A percentile compares a stretch with the other conserved stretches of the same genome.
These are phyloP conservation scores for Hemichromis elongatus DNA, from an alignment of 2,113 vertebrate genomes.

Conservation along the genomic window DNA sequence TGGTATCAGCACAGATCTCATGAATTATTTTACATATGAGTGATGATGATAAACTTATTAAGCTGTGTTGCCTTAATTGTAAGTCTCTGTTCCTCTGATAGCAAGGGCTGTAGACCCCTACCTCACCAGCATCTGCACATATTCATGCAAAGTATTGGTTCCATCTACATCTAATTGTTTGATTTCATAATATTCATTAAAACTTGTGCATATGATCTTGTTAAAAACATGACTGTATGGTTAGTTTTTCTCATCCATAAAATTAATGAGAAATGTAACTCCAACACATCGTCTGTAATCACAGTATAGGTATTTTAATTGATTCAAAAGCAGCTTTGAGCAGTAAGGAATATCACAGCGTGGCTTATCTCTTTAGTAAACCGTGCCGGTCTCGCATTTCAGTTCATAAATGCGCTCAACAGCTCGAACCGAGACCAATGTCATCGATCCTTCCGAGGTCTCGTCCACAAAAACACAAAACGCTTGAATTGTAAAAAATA, in stretches of 20 bases:
- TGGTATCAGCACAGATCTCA: not conserved
- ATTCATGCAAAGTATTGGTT: not conserved
- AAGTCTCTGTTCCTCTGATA: not conserved
- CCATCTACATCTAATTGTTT: not conserved
- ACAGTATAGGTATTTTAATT: not conserved
- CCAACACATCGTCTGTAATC: not conserved
- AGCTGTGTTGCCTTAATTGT: not conserved
- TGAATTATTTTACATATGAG: fast-evolving
- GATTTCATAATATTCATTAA: not conserved
- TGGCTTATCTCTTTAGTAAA: constrained; percentile 64
- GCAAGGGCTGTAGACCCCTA: not conserved
- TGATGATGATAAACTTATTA: not conserved
- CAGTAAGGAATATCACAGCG: constrained; percentile 4
- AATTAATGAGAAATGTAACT: not conserved
- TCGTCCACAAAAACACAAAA: constrained; percentile 44
- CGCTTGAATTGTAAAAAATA: constrained; percentile 42
- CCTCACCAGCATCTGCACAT: not conserved
- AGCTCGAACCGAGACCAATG: constrained; percentile 18
- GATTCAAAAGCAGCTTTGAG: constrained; percentile 12
- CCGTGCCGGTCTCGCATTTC: constrained; percentile 35
- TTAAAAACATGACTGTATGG: not conserved
- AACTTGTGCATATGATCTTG: not conserved
- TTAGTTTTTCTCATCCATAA: not conserved
- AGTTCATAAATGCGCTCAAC: constrained; percentile 32
- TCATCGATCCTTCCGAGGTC: constrained; percentile 20